A percentile compares a stretch with the other conserved stretches of the same genome.
These are phyloP conservation scores for Cairina moschata DNA, from an alignment of 2,113 vertebrate genomes.

Conservation along the genomic window DNA sequence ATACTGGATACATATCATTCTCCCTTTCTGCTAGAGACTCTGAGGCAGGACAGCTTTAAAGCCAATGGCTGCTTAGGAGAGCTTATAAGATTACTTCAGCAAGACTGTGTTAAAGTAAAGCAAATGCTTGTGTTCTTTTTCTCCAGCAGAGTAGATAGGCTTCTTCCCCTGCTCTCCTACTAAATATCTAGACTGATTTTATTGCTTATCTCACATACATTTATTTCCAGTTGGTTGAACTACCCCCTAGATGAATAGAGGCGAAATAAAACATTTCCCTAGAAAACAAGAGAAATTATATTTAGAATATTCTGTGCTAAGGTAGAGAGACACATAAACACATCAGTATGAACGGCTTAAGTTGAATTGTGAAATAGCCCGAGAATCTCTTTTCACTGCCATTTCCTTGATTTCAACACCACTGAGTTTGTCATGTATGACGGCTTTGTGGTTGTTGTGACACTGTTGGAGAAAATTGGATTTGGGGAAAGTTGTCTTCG, in stretches of 20 bases:
- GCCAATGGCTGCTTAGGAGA: background rate
- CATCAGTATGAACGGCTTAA: constrained; percentile 27
- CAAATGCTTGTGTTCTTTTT: background rate
- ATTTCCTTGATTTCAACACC: constrained; percentile 57
- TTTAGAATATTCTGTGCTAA: constrained; percentile 22
- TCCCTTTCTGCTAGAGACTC: background rate
- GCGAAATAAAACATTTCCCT: background rate
- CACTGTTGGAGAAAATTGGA: constrained; percentile 59
- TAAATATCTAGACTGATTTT: background rate
- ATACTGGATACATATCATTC: background rate
- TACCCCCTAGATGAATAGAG: background rate
- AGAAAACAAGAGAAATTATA: background rate
- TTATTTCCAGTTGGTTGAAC: constrained; percentile 13
- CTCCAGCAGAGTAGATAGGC: background rate
- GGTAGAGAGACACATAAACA: constrained; percentile 36
- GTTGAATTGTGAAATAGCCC: constrained; percentile 57
- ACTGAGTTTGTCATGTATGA: constrained; percentile 39
- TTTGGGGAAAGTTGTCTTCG: constrained; percentile 60
- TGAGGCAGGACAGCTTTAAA: background rate
- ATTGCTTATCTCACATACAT: background rate
- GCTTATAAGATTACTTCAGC: background rate
- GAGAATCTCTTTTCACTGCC: constrained; percentile 33
- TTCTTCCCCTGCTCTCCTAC: background rate
- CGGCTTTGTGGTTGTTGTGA: constrained; percentile 55
- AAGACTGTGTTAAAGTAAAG: background rate